Percentiles rank a stretch among this genome's conserved stretches.
These are phyloP conservation scores for Lipophrys pholis DNA, from an alignment of 2,113 vertebrate species.

Conservation along the genomic window DNA sequence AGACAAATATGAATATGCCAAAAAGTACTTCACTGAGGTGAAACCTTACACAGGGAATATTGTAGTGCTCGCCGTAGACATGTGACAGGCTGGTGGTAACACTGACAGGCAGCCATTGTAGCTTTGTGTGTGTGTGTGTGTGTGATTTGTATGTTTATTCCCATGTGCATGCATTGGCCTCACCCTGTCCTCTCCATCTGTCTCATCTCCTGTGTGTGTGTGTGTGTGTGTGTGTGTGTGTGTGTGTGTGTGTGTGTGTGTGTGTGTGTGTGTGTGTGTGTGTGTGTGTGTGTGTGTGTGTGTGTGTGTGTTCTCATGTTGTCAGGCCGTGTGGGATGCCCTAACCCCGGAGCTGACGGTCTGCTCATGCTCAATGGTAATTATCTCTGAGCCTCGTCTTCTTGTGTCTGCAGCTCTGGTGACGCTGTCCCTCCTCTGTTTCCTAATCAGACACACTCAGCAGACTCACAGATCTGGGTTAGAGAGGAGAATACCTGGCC, in stretches of 20 bases:
- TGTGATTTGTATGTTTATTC: constrained; percentile 16
- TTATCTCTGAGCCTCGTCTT: constrained; percentile 71
- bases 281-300: constrained; percentile 48
- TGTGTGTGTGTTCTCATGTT: constrained; percentile 68
- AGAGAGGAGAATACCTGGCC: too few species aligned
- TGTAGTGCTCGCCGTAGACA: constrained; percentile 7
- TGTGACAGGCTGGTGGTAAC: constrained; percentile 8
- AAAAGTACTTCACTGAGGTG: too few species aligned
- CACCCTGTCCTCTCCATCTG: constrained; percentile 65
- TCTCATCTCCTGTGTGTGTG: constrained; percentile 56
- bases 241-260: constrained; percentile 43
- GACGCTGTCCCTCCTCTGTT: constrained; percentile 24
- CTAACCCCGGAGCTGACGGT: constrained; percentile 95
- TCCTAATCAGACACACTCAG: constrained; percentile 12
- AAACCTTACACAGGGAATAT: too few species aligned
- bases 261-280: constrained; percentile 41
- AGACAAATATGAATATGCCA: too few species aligned
- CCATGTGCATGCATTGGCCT: constrained; percentile 24
- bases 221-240: constrained; percentile 37
- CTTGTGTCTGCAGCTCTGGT: constrained; percentile 34
- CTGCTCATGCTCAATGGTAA: constrained; percentile 99
- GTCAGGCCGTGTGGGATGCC: constrained; percentile 95
- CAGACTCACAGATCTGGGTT: too few species aligned
- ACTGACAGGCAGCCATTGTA: constrained; percentile 12
- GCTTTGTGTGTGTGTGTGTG: constrained; percentile 8